Percentiles rank a stretch among this genome's conserved stretches.
Evolutionary conservation across 2,888 invertebrate species (phyloP).

Genomic region (Ennomos fuscantarius): DNA sequence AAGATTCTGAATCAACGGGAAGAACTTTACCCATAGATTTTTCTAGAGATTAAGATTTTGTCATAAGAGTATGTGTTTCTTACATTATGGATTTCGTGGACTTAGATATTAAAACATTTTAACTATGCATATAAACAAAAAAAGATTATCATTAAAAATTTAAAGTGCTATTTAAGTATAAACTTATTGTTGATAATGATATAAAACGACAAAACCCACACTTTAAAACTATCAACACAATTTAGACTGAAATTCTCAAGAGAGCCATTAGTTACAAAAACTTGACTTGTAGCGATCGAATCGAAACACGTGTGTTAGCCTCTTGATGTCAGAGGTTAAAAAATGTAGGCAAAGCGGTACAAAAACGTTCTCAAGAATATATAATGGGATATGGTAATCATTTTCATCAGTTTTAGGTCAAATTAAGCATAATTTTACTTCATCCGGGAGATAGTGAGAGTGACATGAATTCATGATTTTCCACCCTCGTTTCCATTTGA

Average conservation of each 20-base stretch:
- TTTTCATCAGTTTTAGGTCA: conserved; percentile 40
- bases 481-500: conserved; percentile 34
- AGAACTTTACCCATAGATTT: too few relatives aligned
- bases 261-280: conserved; percentile 16
- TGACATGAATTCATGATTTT: conserved; percentile 30
- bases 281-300: conserved; percentile 1
- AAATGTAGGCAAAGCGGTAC: conserved; percentile 13
- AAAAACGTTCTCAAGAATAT: conserved; percentile 28
- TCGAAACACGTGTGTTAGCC: conserved; percentile 22
- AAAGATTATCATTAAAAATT: too few relatives aligned
- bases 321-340: conserved; percentile 22
- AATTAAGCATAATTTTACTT: conserved; percentile 40
- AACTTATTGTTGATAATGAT: too few relatives aligned
- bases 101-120: too few relatives aligned
- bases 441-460: conserved; percentile 34
- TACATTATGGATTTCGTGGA: too few relatives aligned
- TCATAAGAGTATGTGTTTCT: too few relatives aligned
- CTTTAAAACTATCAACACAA: conserved; percentile 10
- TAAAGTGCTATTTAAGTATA: too few relatives aligned
- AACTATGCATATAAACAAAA: too few relatives aligned
- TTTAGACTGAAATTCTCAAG: conserved; percentile 1
- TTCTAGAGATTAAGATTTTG: too few relatives aligned
- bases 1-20: too few relatives aligned
- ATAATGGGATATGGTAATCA: conserved; percentile 37
- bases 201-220: conserved; percentile 8